Conservation (phyloP, 2,888 invertebrate species). For the Mesorhabditis spiculigera region DNA sequence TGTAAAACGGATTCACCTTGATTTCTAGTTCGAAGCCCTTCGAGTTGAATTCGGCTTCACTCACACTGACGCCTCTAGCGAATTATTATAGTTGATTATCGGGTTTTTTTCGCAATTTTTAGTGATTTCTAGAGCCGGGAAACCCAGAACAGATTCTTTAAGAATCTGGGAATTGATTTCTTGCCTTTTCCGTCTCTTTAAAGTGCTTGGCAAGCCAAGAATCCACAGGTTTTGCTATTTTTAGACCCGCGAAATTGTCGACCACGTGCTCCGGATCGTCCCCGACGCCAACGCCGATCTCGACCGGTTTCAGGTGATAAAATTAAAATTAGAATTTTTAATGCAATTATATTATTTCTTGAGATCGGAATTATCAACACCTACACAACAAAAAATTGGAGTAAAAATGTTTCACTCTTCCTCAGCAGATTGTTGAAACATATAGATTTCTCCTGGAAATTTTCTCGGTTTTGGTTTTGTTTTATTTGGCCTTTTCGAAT, state of each 20-base stretch:
- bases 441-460: no score
- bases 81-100: no score
- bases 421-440: no score
- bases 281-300: conserved; percentile 50
- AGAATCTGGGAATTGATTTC: no score
- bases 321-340: neutral
- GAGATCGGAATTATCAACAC: neutral
- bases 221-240: neutral
- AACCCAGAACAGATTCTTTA: no score
- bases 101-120: neutral
- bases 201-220: no score
- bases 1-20: no score
- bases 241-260: conserved; percentile 52
- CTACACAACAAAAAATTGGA: neutral
- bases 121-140: no score
- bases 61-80: no score
- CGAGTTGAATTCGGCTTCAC: neutral
- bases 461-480: no score
- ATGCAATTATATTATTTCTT: neutral
- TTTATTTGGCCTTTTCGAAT: no score
- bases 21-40: conserved; percentile 9
- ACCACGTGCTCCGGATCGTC: conserved; percentile 48
- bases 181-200: no score
- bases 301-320: conserved; percentile 47
- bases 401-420: neutral